A percentile compares a stretch with the other conserved stretches of the same genome.
These are phyloP conservation scores for Episyrphus balteatus DNA, from an alignment of 1,140 invertebrate species.

Conservation along the genomic window DNA sequence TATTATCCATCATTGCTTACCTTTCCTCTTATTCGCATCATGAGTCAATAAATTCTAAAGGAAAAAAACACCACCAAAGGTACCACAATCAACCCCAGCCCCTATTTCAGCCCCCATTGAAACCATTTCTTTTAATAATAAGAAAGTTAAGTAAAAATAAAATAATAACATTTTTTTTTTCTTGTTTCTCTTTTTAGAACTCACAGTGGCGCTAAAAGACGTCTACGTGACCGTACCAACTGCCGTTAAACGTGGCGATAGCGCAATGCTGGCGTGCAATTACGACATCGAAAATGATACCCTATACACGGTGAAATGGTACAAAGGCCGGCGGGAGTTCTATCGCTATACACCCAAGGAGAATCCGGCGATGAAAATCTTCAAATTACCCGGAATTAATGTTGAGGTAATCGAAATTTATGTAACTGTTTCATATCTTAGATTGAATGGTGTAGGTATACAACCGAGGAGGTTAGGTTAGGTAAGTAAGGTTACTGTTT, in stretches of 20 bases:
- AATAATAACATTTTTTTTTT: background rate
- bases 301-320: conserved; percentile 79
- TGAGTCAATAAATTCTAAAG: too few relatives aligned
- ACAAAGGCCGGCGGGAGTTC: conserved; percentile 53
- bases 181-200: conserved; percentile 14
- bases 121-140: too few relatives aligned
- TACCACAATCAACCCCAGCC: too few relatives aligned
- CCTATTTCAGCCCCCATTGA: too few relatives aligned
- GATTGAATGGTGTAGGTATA: background rate
- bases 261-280: conserved; percentile 60
- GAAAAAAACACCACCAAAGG: too few relatives aligned
- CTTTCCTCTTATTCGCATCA: too few relatives aligned
- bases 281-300: conserved; percentile 66
- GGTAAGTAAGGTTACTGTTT: too few relatives aligned
- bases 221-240: conserved; percentile 55
- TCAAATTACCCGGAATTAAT: conserved; percentile 54
- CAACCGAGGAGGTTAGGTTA: background rate
- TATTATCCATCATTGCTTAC: too few relatives aligned
- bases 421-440: background rate
- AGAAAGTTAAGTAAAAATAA: too few relatives aligned
- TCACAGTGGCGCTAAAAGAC: conserved; percentile 36
- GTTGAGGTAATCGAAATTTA: conserved; percentile 47
- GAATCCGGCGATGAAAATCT: conserved; percentile 52
- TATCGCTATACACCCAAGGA: conserved; percentile 56
- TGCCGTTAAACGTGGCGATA: conserved; percentile 56